These are phyloP conservation scores for Pyrrhosoma nymphula DNA, from an alignment of 2,888 invertebrate genomes.

Conservation along the genomic window DNA sequence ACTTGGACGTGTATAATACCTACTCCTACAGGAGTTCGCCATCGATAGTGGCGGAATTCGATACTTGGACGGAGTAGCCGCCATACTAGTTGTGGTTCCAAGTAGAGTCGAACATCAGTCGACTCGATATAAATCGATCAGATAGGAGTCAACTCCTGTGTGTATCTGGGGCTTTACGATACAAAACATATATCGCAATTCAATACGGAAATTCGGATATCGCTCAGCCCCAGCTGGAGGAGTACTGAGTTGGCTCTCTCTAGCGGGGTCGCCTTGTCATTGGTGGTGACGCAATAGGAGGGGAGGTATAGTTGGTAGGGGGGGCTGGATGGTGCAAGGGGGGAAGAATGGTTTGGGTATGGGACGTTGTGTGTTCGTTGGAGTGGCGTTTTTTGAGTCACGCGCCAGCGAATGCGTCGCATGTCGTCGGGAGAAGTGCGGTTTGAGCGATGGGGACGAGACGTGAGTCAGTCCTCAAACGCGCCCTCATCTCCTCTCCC, in stretches of 20 bases:
- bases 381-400: neutral
- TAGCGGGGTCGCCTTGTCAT: neutral
- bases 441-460: neutral
- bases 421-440: neutral
- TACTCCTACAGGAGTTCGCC: too few species aligned
- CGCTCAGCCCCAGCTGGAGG: neutral
- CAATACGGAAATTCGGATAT: neutral
- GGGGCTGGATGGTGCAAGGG: neutral
- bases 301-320: too few species aligned
- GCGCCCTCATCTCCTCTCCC: too few species aligned
- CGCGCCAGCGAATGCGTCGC: neutral
- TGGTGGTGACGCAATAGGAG: neutral
- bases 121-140: too few species aligned
- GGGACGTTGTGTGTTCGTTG: neutral
- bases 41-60: too few species aligned
- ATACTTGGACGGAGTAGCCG: too few species aligned
- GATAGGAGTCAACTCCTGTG: too few species aligned
- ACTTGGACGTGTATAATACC: too few species aligned
- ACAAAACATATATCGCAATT: too few species aligned
- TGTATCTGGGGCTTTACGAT: too few species aligned
- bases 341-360: neutral
- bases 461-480: neutral
- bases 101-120: too few species aligned
- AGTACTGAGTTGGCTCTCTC: neutral
- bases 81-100: too few species aligned